Evolutionary conservation across 2,888 invertebrate species (phyloP).

Genomic region (Eutolmus rufibarbis): DNA sequence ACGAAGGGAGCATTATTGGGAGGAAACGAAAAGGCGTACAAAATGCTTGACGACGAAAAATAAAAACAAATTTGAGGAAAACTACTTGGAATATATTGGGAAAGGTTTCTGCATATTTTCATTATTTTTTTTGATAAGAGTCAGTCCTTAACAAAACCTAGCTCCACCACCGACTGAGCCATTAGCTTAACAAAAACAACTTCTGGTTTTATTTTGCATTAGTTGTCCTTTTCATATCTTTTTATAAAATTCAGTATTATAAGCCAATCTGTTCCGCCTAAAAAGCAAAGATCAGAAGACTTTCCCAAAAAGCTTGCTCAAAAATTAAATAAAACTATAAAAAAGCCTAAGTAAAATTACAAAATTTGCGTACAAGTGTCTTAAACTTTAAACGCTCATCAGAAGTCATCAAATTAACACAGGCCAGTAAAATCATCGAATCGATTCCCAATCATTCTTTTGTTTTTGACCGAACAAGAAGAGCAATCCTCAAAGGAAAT

Average conservation of each 20-base stretch:
- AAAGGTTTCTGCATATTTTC: neutral
- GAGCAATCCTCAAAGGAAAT: neutral
- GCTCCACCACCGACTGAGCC: neutral
- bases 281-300: neutral
- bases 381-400: neutral
- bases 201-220: neutral
- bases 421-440: neutral
- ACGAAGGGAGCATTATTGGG: neutral
- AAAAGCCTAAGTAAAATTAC: neutral
- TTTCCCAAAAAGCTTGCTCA: neutral
- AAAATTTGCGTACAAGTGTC: no score
- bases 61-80: neutral
- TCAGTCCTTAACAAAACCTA: neutral
- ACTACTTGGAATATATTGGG: neutral
- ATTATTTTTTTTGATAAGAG: no score
- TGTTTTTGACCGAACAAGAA: neutral
- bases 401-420: neutral
- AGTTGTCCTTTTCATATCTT: neutral
- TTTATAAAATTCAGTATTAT: neutral
- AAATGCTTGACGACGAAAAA: neutral
- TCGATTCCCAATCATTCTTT: neutral
- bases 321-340: neutral
- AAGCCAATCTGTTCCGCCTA: no score
- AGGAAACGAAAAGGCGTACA: neutral
- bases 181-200: no score